A percentile compares a stretch with the other conserved stretches of the same genome.
Evolutionary conservation across 2,797 vertebrate genomes (phyloP).

Genomic region (Dendrocincla tyrannina): DNA sequence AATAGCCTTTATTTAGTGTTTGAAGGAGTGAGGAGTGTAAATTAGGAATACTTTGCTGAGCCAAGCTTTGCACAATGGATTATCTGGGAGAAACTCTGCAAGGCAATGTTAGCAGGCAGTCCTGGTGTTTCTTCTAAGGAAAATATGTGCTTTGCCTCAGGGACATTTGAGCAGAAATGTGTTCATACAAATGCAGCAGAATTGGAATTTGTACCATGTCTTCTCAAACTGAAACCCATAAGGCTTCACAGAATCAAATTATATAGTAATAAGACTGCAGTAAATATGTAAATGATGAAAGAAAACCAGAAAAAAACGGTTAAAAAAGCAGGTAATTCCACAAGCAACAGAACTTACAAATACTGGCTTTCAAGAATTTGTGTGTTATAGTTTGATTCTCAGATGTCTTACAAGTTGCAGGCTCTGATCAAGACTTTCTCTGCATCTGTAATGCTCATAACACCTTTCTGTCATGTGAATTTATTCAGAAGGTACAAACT

Average conservation of each 20-base stretch:
- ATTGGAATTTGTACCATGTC: not conserved
- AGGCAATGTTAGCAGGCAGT: not conserved
- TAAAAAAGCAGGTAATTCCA: not conserved
- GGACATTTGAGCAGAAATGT: not conserved
- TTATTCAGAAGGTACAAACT: not conserved
- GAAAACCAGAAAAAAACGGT: not conserved
- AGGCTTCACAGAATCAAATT: not conserved
- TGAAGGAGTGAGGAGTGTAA: not conserved
- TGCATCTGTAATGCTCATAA: not conserved
- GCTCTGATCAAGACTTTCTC: slow-evolving; percentile 15
- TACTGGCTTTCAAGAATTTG: not conserved
- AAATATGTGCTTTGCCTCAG: not conserved
- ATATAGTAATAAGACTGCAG: not conserved
- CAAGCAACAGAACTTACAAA: not conserved
- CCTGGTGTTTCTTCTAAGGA: not conserved
- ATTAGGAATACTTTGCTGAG: not conserved
- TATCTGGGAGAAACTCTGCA: not conserved
- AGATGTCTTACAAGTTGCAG: not conserved
- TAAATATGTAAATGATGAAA: not conserved
- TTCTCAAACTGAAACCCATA: not conserved
- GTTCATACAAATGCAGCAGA: not conserved
- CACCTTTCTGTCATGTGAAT: not conserved
- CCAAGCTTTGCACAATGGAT: not conserved
- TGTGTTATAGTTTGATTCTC: slow-evolving; percentile 23
- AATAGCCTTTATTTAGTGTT: not conserved